Evolutionary conservation across 1,140 invertebrate genomes (phyloP), one percentile per base, ranked within the genome.

Genomic region (Luehdorfia chinensis): DNA sequence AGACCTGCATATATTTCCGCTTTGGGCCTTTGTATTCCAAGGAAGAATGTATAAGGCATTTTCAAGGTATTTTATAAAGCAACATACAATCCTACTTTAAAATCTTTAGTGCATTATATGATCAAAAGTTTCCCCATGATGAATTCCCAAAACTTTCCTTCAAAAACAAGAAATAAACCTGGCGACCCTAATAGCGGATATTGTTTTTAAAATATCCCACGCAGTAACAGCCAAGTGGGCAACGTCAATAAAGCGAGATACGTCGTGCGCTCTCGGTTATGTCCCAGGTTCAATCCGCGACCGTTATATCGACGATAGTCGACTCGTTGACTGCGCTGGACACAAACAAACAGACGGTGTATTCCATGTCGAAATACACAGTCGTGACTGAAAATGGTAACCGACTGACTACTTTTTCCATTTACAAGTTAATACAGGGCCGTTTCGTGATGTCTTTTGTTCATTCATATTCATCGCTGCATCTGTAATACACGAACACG

Each of bases 151-250:
- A n/a, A n/a, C n/a, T n/a, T n/a, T n/a, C 7, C n/a, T 31, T 6
- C 13, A 13, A 2, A 33, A 33, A 9, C 8, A 8, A 1, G 7
- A 6, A 21, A 37, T 21, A 37, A 21, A 11, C n/a, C 11, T 37
- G 18, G 34, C 21, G 15, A 21, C 11, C 34, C 1, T 33, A 33
- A 2, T 4, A 37, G 0, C 18, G 9, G 34, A 37, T 37, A 12
- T 37, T 37, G 34, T 21, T 37, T 37, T 37, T 37, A 37, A 30
- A 30, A 37, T 36, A 36, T 36, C 18, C 15, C 15, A 36, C 33
- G 33, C 34, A 37, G 18, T 37, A 37, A 37, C 16, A n/a, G 15
- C 19, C 2, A 6, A 21, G n/a, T 9, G 9, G 16, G 15, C 32
- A 34, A 36, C 16, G 15, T 14, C 15, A 36, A 21, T 21, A 21